Percentiles rank a stretch among this genome's conserved stretches.
These are phyloP conservation scores for Eulacestoma nigropectus DNA, from an alignment of 2,113 vertebrate genomes.

Conservation along the genomic window DNA sequence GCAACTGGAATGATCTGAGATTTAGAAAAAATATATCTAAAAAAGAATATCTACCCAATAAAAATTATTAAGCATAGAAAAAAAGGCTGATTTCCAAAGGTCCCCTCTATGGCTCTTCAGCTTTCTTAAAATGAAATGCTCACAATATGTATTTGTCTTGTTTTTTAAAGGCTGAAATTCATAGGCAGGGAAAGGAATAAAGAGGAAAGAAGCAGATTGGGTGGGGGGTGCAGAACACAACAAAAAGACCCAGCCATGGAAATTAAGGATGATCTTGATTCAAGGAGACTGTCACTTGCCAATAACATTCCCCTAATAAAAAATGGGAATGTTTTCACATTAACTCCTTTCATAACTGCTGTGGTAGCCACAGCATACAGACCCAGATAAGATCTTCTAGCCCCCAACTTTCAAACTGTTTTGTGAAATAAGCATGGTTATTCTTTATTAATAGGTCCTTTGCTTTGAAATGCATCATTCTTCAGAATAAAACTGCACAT, in stretches of 20 bases:
- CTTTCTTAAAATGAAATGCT: neutral
- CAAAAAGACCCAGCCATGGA: neutral
- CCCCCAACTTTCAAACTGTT: neutral
- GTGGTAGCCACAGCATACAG: neutral
- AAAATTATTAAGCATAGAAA: neutral
- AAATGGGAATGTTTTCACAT: neutral
- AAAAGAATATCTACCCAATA: neutral
- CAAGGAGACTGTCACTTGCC: neutral
- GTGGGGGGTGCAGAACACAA: neutral
- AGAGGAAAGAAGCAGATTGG: neutral
- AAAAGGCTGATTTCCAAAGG: neutral
- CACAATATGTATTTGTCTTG: neutral
- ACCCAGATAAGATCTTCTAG: neutral
- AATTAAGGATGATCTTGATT: neutral
- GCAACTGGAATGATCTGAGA: neutral
- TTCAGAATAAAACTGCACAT: neutral
- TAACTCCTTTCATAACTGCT: neutral
- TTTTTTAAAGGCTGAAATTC: neutral
- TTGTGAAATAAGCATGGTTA: neutral
- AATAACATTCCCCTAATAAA: neutral
- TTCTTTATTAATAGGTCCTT: neutral
- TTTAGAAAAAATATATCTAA: neutral
- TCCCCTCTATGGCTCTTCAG: neutral
- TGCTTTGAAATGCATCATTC: neutral
- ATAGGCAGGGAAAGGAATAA: neutral